Base-by-base conservation (phyloP, 2,888 invertebrate species). In the Limnephilus lunatus region DNA sequence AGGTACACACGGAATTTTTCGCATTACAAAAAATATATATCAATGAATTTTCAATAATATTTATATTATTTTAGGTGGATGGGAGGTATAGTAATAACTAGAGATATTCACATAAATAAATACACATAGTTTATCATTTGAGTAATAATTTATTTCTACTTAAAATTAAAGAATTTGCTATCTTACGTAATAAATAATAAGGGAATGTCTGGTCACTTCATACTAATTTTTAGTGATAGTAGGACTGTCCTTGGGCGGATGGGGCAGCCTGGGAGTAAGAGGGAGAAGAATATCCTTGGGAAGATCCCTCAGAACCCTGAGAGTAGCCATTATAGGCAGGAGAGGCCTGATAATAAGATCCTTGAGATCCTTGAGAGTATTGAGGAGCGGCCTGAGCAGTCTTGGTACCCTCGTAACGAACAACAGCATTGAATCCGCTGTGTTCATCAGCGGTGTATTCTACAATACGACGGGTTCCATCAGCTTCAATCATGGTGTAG, bases 401-500 rank as follows among this genome's bases (percentile, higher is more conserved):
- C 68, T 68, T 68, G 9, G 19, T 91, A 68, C 94, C 94, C 94
- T 96, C 92, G 80, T 92, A 96, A 68, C 95, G 95, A 31, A 96
- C 96, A 92, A 94, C 94, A 53, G 96, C 96, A 94, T 95, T 96
- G 95, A 96, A 96, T 85, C 96, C 96, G 94, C 95, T 94, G 92
- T 94, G 95, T 89, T 95, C 94, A 94, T 96, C 96, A 32, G 96
- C 94, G 94, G 95, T 95, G 95, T 96, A 96, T 92, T 96, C 95
- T 11, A 96, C 96, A 93, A 96, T 95, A 94, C 96, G 95, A 94
- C 94, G 95, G 81, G 95, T 95, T 0, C 96, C 96, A 81, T 96
- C 96, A 93, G 96, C 96, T 93, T 96, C 96, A 81, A 96, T 94
- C n/a, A 96, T 95, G 9, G 96, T 95, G 95, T 96, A 96, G 44